Base-by-base conservation (phyloP, 2,113 vertebrate species). In the Istiophorus platypterus region DNA sequence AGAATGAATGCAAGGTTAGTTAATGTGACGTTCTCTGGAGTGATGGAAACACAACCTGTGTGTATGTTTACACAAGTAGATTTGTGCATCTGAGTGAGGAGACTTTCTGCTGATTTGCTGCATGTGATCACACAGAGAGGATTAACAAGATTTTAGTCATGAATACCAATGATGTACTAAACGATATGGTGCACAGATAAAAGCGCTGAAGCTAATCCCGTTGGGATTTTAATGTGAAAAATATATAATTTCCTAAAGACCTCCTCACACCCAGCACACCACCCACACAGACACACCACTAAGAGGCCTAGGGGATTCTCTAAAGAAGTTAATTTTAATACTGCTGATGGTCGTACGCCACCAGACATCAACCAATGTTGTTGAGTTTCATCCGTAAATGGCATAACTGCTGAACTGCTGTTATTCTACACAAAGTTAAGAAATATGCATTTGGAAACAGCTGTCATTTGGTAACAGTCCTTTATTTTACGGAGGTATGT, bases 91-190 rank as follows among this genome's bases (percentile, higher is more conserved):
- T 47, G 31, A 34, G 31, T 51, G 26, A 71, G 24, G 51, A 47
- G 72, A 26, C 13, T 29, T 45, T 47, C 37, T 7, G 37, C 15
- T 34, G 29, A 34, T 41, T 42, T 52, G 22, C 64, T 56, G 74
- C 41, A 37, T 31, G 66, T 9, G 76, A 64, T 64, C 49, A 31
- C 1, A 14, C 5, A 69, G 5, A 42, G 66, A 67, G 31, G 56
- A 81, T 75, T 75, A 64, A 27, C 18, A n/a, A 12, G 31, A 45
- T 29, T 57, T 47, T 10, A 56, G 49, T 57, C 51, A 56, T 65
- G 37, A 72, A 80, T 65, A 80, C 31, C 26, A 80, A 29, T 45
- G 26, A 39, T n/a, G 26, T 45, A 20, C 26, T 54, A 20, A 71
- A 42, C 0, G 3, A 17, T 13, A 17, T 54, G n/a, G 6, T 41